Percentiles rank a stretch among this genome's conserved stretches.
Evolutionary conservation across 2,888 invertebrate species (phyloP).

Genomic region (Meiosimyza decipiens): DNA sequence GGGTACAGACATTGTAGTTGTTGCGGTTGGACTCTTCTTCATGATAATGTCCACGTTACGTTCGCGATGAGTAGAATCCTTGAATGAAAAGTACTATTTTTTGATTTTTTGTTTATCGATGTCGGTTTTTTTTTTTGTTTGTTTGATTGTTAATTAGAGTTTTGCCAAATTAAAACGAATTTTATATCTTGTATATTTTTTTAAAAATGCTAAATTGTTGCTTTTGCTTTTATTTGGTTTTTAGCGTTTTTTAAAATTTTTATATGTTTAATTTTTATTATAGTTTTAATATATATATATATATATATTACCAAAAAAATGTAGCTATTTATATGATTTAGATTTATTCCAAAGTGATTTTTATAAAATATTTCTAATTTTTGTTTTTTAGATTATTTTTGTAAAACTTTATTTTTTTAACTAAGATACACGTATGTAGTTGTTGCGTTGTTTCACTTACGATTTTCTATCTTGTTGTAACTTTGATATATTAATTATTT

Average conservation of each 20-base stretch:
- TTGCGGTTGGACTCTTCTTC: conserved; percentile 65
- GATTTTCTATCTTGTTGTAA: conserved; percentile 25
- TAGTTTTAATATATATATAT: background rate
- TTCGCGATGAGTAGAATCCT: background rate
- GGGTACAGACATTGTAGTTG: conserved; percentile 63
- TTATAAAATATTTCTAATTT: background rate
- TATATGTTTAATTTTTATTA: background rate
- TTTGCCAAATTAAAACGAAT: conserved; percentile 29
- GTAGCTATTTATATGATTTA: no score
- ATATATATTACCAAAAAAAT: background rate
- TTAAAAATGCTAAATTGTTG: no score
- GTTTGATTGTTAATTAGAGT: conserved; percentile 30
- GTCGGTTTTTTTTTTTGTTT: background rate
- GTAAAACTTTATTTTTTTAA: background rate
- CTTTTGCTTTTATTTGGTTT: no score
- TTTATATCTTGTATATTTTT: background rate
- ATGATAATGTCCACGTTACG: conserved; percentile 42
- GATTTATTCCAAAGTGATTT: background rate
- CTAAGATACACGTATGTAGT: background rate
- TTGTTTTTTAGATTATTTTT: background rate
- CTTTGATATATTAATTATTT: conserved; percentile 12
- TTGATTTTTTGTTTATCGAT: no score
- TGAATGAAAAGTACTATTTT: background rate
- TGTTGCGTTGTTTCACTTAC: conserved; percentile 18
- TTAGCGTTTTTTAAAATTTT: background rate